Base-by-base conservation (phyloP, 2,113 vertebrate species). In the Arothron firmamentum region DNA sequence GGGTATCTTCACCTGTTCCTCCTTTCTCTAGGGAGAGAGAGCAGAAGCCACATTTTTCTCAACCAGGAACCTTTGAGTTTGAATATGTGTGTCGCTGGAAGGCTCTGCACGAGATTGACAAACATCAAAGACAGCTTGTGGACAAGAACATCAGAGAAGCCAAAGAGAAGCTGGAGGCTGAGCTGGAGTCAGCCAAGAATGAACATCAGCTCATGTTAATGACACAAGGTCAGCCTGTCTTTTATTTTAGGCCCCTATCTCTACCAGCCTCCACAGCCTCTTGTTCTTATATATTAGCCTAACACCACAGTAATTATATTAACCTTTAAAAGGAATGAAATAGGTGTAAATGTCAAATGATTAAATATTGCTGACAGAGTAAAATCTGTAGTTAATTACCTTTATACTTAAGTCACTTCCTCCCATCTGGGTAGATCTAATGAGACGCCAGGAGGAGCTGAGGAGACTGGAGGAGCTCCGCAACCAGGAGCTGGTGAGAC, bases 201-300 rank as follows among this genome's bases (percentile, higher is more conserved):
- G 96, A 99, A 51, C 96, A 98, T 81, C 97, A 99, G 74, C 92
- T 98, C 67, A 99, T 98, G 97, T 82, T 99, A 65, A 99, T 98
- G 97, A 93, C 96, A 85, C 96, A 99, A 90, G 97, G 96, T 97
- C 87, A 62, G 74, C 4, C 15, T 43, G 16, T 5, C 16, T 9
- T 14, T 54, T 0, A 14, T 20, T 20, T 31, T 48, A 10, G 9
- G 15, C 10, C 12, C n/a, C 28, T 38, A 1, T 38, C 34, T 31
- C 28, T 9, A 31, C 28, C 28, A 3, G 21, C 21, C 21, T 23
- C 21, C 21, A 23, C 21, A 31, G 28, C 28, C 28, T 31, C 5
- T 31, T 31, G 28, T 31, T 9, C 28, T 9, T 6, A 31, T 5
- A 2, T 11, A 12, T 38, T 9, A 38, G 34, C 34, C 25, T 28